These are phyloP conservation scores for Rhadina sibilatrix DNA, from an alignment of 2,113 vertebrate species.

Conservation along the genomic window DNA sequence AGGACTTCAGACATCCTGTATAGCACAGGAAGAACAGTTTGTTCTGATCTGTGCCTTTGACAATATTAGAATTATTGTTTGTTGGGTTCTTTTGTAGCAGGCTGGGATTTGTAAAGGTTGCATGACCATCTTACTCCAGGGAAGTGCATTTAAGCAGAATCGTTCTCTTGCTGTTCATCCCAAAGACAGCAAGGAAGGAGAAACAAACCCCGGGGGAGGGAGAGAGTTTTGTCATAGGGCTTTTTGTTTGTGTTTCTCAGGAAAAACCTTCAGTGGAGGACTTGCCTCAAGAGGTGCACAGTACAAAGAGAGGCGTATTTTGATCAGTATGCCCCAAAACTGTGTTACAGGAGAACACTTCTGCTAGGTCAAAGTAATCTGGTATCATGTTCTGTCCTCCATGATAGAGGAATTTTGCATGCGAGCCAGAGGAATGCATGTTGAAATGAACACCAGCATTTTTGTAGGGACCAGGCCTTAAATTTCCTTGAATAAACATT, in stretches of 20 bases:
- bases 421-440: neutral
- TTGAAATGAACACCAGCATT: neutral
- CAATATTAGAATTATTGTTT: neutral
- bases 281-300: neutral
- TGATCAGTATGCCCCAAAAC: neutral
- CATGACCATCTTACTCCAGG: neutral
- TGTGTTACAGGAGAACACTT: neutral
- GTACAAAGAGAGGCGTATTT: neutral
- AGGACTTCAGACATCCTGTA: neutral
- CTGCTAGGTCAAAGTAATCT: neutral
- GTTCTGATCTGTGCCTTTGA: neutral
- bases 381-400: neutral
- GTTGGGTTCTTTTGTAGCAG: neutral
- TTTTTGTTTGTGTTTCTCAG: neutral
- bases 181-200: neutral
- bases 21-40: neutral
- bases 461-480: neutral
- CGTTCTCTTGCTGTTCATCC: neutral
- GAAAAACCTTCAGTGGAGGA: neutral
- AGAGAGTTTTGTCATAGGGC: neutral
- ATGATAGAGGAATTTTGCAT: neutral
- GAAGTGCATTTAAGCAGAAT: neutral
- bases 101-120: neutral
- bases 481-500: neutral
- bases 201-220: neutral